Evolutionary conservation across 2,113 vertebrate species (phyloP).

Genomic region (Crotalus tigris): DNA sequence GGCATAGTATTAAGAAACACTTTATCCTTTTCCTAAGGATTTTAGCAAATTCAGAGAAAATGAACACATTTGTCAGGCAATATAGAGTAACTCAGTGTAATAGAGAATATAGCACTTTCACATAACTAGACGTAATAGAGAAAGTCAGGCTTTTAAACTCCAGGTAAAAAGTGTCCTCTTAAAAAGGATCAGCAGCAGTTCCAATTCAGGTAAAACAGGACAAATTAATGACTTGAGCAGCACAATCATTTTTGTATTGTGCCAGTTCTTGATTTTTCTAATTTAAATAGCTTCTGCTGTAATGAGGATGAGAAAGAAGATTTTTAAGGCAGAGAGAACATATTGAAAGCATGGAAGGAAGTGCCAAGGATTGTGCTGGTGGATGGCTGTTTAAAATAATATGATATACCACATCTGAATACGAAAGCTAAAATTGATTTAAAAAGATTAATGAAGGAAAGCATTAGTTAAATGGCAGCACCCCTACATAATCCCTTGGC

Average conservation of each 20-base stretch:
- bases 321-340: not conserved
- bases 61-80: not conserved
- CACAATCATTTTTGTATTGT: not conserved
- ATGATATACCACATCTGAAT: not conserved
- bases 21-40: not conserved
- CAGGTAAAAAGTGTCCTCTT: not conserved
- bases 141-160: not conserved
- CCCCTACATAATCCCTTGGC: not conserved
- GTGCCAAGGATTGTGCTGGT: not conserved
- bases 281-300: not conserved
- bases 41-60: not conserved
- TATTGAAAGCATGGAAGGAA: not conserved
- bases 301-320: not conserved
- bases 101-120: not conserved
- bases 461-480: not conserved
- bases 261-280: not conserved
- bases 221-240: not conserved
- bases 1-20: not conserved
- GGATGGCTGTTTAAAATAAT: not conserved
- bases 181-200: not conserved
- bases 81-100: not conserved
- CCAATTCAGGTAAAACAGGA: not conserved
- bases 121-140: not conserved
- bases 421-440: not conserved
- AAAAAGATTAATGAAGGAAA: not conserved